Conservation (phyloP, 2,797 vertebrate species). For the Triplophysa yarkandensis region DNA sequence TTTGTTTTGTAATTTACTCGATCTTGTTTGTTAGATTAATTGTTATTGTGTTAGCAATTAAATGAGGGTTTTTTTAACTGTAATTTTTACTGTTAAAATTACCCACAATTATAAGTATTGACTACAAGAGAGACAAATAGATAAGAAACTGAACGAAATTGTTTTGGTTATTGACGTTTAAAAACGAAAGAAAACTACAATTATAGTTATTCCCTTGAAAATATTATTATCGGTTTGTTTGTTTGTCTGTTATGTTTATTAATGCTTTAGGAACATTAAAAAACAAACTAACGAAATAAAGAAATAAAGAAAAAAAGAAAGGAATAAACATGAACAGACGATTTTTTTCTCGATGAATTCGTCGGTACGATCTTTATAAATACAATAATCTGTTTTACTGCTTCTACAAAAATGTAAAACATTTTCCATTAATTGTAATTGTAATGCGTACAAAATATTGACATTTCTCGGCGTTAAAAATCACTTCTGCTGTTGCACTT, state of each 20-base stretch:
- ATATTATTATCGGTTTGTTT: neutral
- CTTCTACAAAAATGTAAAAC: neutral
- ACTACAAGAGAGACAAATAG: too few species aligned
- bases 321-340: too few species aligned
- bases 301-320: too few species aligned
- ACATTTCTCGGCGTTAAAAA: neutral
- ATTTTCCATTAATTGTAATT: neutral
- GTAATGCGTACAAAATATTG: neutral
- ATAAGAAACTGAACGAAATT: neutral
- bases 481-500: constrained; percentile 9
- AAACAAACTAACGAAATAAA: too few species aligned
- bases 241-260: too few species aligned
- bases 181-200: neutral
- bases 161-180: neutral
- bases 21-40: neutral
- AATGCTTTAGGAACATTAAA: too few species aligned
- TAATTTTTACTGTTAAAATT: neutral
- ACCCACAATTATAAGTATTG: neutral
- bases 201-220: neutral
- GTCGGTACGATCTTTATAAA: neutral
- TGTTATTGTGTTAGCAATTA: neutral
- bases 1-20: neutral
- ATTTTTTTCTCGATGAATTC: too few species aligned
- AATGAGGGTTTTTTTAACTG: too few species aligned
- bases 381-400: neutral